Evolutionary conservation across 2,888 invertebrate species (phyloP).

Genomic region (Drosophila borealis): DNA sequence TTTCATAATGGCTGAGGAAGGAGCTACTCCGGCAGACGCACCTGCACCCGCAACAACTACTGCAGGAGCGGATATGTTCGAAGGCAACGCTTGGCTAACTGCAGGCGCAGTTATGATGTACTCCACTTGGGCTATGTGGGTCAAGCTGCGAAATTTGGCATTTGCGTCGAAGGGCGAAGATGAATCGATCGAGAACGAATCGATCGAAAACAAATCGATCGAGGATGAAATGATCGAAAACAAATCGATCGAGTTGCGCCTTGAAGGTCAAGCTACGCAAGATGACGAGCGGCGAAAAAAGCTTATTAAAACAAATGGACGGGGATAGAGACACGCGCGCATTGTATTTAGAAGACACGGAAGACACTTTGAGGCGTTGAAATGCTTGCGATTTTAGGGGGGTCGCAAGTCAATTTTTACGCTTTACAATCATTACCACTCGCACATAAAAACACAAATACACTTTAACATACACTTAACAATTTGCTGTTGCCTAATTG

Average conservation of each 20-base stretch:
- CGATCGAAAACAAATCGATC: too few species aligned
- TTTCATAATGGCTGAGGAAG: constrained; percentile 8
- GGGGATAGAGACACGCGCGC: constrained; percentile 3
- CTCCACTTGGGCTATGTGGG: constrained; percentile 43
- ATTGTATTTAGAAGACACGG: constrained; percentile 5
- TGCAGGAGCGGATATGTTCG: constrained; percentile 15
- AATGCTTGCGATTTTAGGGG: constrained; percentile 50
- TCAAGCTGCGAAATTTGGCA: constrained; percentile 23
- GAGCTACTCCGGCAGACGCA: background rate
- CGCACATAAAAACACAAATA: background rate
- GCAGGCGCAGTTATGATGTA: constrained; percentile 48
- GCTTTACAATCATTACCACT: background rate
- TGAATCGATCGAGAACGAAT: too few species aligned
- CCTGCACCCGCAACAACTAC: constrained; percentile 23
- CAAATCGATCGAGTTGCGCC: too few species aligned
- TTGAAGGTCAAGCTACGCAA: too few species aligned
- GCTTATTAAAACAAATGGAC: background rate
- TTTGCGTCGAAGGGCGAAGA: too few species aligned
- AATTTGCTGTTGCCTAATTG: constrained; percentile 34
- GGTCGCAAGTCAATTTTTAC: constrained; percentile 44
- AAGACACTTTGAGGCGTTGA: constrained; percentile 24
- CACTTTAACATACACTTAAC: background rate
- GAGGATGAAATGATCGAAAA: too few species aligned
- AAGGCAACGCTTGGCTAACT: constrained; percentile 31
- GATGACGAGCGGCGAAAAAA: background rate